Conservation (phyloP, 2,888 invertebrate genomes). For the Chromoteleia sp. region DNA sequence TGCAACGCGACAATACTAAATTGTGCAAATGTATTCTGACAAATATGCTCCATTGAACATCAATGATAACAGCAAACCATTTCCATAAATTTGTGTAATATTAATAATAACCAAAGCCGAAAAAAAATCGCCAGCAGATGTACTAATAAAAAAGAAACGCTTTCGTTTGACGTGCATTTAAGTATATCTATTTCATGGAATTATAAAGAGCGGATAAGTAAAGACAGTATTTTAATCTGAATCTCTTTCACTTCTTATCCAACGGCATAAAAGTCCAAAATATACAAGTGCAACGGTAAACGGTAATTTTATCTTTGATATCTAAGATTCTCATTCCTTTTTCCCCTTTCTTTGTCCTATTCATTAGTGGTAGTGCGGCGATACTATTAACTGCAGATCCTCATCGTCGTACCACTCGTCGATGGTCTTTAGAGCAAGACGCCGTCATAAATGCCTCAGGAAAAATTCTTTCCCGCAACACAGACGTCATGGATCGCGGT, state of each 20-base stretch:
- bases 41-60: too few relatives aligned
- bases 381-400: constrained; percentile 21
- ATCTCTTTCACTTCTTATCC: constrained; percentile 20
- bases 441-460: constrained; percentile 16
- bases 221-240: constrained; percentile 33
- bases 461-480: constrained; percentile 11
- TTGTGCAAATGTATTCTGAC: too few relatives aligned
- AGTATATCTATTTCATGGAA: constrained; percentile 29
- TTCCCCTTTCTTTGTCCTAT: background rate
- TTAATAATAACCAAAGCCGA: too few relatives aligned
- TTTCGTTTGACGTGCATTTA: constrained; percentile 30
- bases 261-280: constrained; percentile 9
- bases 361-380: constrained; percentile 20
- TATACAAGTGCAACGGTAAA: constrained; percentile 15
- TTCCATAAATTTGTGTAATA: too few relatives aligned
- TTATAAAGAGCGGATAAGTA: constrained; percentile 33
- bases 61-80: too few relatives aligned
- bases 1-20: too few relatives aligned
- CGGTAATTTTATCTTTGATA: constrained; percentile 44
- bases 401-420: too few relatives aligned
- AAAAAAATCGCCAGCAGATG: constrained; percentile 12
- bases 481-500: constrained; percentile 7
- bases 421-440: constrained; percentile 5
- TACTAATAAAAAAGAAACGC: constrained; percentile 5
- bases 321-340: constrained; percentile 28